Conservation (phyloP, 1,140 invertebrate species). For the Aphelenchoides besseyi region DNA sequence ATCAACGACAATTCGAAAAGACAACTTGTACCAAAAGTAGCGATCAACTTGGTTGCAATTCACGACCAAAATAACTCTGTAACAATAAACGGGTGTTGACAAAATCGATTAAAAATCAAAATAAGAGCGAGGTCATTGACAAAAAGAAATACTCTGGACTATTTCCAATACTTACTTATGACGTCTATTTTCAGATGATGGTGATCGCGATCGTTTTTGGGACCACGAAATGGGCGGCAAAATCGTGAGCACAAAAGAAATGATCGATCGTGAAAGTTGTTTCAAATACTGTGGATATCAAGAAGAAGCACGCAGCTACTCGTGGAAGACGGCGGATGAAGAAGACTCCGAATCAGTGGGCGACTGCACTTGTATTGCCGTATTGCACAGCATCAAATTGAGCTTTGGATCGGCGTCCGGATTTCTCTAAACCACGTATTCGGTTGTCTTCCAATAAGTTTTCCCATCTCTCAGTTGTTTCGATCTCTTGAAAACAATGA, state of each 20-base stretch:
- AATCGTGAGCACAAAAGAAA: constrained; percentile 24
- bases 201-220: constrained; percentile 51
- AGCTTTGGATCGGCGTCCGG: constrained; percentile 32
- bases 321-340: constrained; percentile 28
- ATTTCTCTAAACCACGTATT: constrained; percentile 28
- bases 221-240: constrained; percentile 47
- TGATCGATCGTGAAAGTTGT: constrained; percentile 43
- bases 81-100: too few species aligned
- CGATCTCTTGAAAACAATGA: not conserved
- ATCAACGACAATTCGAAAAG: too few species aligned
- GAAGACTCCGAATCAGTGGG: constrained; percentile 24
- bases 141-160: too few species aligned
- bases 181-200: constrained; percentile 36
- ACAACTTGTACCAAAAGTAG: too few species aligned
- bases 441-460: constrained; percentile 9
- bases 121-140: too few species aligned
- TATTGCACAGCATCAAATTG: constrained; percentile 28
- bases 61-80: too few species aligned
- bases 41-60: too few species aligned
- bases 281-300: constrained; percentile 22
- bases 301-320: constrained; percentile 31
- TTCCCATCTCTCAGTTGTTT: not conserved
- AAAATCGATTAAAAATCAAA: too few species aligned
- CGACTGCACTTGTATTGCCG: constrained; percentile 29
- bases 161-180: too few species aligned